These are phyloP conservation scores for Anoplopoma fimbria DNA, from an alignment of 2,113 vertebrate species.

Conservation along the genomic window DNA sequence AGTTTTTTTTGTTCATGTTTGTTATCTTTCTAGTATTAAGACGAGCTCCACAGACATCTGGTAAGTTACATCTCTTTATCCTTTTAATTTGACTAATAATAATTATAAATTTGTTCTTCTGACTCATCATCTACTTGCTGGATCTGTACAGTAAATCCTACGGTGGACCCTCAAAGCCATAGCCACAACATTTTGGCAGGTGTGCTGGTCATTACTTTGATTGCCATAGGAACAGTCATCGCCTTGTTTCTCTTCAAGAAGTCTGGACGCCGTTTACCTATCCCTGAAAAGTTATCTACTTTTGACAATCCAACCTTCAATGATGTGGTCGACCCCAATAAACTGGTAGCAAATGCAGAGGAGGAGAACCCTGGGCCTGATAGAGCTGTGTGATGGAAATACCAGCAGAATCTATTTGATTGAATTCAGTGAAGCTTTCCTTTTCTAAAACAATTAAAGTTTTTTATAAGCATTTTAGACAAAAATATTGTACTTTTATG, in stretches of 20 bases:
- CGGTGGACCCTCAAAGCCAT: conserved; percentile 15
- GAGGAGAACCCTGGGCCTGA: conserved; percentile 25
- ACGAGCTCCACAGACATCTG: background rate
- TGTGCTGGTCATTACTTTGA: background rate
- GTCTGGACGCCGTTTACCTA: background rate
- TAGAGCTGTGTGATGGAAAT: conserved; percentile 17
- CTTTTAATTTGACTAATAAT: background rate
- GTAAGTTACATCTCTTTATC: conserved; percentile 30
- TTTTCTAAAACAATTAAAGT: background rate
- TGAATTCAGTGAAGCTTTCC: background rate
- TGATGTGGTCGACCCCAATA: background rate
- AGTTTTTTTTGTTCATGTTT: background rate
- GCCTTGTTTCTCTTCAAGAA: conserved; percentile 37
- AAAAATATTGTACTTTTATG: background rate
- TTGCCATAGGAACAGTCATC: background rate
- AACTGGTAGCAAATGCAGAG: conserved; percentile 30
- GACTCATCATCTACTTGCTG: background rate
- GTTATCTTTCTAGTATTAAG: background rate
- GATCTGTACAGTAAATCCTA: background rate
- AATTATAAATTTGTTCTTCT: background rate
- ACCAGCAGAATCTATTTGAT: background rate
- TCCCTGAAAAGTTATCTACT: background rate
- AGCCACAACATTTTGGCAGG: conserved; percentile 41
- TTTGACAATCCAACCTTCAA: conserved; percentile 62
- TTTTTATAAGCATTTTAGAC: background rate